Conservation (phyloP, 2,888 invertebrate genomes). For the Nasonovia ribisnigri region DNA sequence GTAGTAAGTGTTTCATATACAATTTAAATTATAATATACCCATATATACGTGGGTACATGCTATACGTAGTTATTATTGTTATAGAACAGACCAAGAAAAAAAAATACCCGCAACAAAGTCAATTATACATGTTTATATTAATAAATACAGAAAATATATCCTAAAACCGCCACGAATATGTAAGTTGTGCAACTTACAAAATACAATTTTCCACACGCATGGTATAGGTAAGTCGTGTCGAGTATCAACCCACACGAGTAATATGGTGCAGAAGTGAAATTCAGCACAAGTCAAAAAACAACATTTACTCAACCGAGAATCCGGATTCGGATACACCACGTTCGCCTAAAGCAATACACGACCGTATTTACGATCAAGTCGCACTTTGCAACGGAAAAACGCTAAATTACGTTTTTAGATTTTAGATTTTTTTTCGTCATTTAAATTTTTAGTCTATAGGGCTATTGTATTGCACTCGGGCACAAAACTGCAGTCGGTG, state of each 20-base stretch:
- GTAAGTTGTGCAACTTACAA: background rate
- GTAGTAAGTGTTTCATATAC: background rate
- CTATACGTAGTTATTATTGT: background rate
- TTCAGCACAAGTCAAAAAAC: conserved; percentile 51
- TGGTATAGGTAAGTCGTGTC: background rate
- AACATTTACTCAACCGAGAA: conserved; percentile 41
- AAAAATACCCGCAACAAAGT: background rate
- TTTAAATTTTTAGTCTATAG: conserved; percentile 50
- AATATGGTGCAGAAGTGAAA: conserved; percentile 47
- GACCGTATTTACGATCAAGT: conserved; percentile 42
- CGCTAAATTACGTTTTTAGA: conserved; percentile 22
- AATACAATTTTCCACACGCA: background rate
- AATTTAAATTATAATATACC: background rate
- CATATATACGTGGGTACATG: background rate
- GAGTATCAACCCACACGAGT: background rate
- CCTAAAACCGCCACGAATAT: background rate
- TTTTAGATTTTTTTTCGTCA: conserved; percentile 30
- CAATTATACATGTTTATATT: too few relatives aligned
- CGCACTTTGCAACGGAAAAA: conserved; percentile 17
- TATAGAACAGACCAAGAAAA: background rate
- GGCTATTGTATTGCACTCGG: conserved; percentile 36
- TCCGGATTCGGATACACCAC: conserved; percentile 50
- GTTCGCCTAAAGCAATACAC: conserved; percentile 54
- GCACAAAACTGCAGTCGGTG: background rate
- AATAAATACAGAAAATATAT: background rate